These are phyloP conservation scores for Rhombomys opimus DNA, from an alignment of 2,113 vertebrate species.

Conservation along the genomic window DNA sequence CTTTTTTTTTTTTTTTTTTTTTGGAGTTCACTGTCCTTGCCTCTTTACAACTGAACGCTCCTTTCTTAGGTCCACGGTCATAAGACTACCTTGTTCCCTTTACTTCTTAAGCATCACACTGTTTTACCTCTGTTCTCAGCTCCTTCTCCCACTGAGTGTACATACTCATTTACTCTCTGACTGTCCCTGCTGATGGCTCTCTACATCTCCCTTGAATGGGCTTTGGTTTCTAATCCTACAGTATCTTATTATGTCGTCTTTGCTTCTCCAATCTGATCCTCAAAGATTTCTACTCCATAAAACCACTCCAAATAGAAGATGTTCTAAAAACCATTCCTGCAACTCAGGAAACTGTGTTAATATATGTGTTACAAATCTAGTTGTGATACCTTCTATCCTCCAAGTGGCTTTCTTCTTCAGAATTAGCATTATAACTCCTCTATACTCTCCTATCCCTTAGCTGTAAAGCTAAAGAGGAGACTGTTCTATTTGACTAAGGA, in stretches of 20 bases:
- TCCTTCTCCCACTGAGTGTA: background rate
- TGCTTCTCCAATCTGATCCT: background rate
- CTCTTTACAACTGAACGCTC: background rate
- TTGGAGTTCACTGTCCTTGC: background rate
- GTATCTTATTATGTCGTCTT: background rate
- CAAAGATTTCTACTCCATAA: constrained; percentile 7
- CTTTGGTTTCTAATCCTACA: background rate
- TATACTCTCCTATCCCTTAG: background rate
- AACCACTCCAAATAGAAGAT: background rate
- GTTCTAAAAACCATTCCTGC: background rate
- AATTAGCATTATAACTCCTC: background rate
- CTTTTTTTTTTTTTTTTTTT: no score
- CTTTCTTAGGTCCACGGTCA: background rate
- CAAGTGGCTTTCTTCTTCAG: background rate
- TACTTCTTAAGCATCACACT: background rate
- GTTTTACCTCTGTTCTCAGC: background rate
- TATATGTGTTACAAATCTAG: background rate
- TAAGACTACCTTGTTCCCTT: background rate
- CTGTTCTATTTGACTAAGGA: background rate
- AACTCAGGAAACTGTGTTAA: background rate
- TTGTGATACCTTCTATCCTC: background rate
- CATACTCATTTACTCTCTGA: background rate
- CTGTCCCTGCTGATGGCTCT: background rate
- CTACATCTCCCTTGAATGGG: background rate
- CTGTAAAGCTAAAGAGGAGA: background rate